Base-by-base conservation (phyloP, 2,888 invertebrate species). In the Phalera bucephala region DNA sequence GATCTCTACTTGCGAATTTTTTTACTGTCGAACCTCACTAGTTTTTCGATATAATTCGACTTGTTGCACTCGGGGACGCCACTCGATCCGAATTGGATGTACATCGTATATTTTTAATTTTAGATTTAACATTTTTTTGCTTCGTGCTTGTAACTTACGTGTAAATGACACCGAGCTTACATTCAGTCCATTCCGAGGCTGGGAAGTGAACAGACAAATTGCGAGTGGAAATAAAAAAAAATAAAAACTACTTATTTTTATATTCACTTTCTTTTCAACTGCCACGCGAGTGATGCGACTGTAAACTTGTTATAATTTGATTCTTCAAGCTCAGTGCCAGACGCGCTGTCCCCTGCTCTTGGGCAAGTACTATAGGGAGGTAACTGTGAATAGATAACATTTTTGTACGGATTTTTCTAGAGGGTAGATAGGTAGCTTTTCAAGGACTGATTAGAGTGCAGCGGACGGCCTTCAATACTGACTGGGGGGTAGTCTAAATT, bases 321-420 rank as follows among this genome's bases (percentile, higher is more conserved):
- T 17, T 17, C 17, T 11, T 9, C 1, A 8, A 6, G 13, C 26
- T 11, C 27, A n/a, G 27, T 11, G 8, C 6, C 27, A 13, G 27
- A 13, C n/a, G 7, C 3, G 17, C 17, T 17, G 17, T 17, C 17
- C 5, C n/a, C n/a, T n/a, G n/a, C n/a, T n/a, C n/a, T n/a, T n/a
- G n/a, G n/a, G n/a, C n/a, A 3, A n/a, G 5, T 3, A 22, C 7
- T 2, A 6, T 13, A 3, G 19, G 47, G 17, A 33, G 36, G 40
- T 36, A 36, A 11, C 30, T 45, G 46, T 46, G 59, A 40, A 46
- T 47, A 58, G 42, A 38, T 45, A 31, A 45, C 54, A 47, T 40
- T 58, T 57, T 58, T 59, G 56, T 58, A 58, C 50, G 59, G 44
- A 55, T 50, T 58, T 58, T 58, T 59, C 38, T 58, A 58, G 39